Conservation (phyloP, 2,888 invertebrate genomes). For the Euphydryas editha region DNA sequence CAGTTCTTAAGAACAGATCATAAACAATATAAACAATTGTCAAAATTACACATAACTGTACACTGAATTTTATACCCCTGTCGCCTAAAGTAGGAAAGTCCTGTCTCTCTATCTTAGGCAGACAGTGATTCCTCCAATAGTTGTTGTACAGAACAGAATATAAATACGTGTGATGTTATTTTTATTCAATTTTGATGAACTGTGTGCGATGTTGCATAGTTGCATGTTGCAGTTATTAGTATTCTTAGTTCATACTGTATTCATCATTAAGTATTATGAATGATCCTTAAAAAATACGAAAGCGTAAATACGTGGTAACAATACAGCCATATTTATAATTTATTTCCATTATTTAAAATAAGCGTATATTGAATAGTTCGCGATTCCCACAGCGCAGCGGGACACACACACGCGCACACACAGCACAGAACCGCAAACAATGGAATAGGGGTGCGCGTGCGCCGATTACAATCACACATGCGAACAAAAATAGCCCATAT, state of each 20-base stretch:
- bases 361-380: conserved; percentile 16
- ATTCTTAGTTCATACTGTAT: not conserved
- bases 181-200: too few relatives aligned
- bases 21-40: too few relatives aligned
- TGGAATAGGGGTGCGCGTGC: conserved; percentile 32
- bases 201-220: too few relatives aligned
- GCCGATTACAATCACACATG: not conserved
- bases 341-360: conserved; percentile 15
- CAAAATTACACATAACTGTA: too few relatives aligned
- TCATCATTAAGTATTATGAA: conserved; percentile 17
- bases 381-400: conserved; percentile 36
- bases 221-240: too few relatives aligned
- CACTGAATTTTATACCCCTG: too few relatives aligned
- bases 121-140: too few relatives aligned
- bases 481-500: conserved; percentile 7
- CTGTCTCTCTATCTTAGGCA: too few relatives aligned
- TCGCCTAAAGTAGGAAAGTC: too few relatives aligned
- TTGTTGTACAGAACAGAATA: too few relatives aligned
- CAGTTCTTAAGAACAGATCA: too few relatives aligned
- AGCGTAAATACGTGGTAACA: not conserved
- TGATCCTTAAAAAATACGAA: conserved; percentile 10
- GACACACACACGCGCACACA: conserved; percentile 1
- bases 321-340: conserved; percentile 4
- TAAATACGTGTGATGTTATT: too few relatives aligned
- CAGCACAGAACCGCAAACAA: conserved; percentile 19